A percentile compares a stretch with the other conserved stretches of the same genome.
phyloP scores from a whole-genome alignment of 2,113 vertebrate genomes.

The Serranochromis macrocephalus region DNA sequence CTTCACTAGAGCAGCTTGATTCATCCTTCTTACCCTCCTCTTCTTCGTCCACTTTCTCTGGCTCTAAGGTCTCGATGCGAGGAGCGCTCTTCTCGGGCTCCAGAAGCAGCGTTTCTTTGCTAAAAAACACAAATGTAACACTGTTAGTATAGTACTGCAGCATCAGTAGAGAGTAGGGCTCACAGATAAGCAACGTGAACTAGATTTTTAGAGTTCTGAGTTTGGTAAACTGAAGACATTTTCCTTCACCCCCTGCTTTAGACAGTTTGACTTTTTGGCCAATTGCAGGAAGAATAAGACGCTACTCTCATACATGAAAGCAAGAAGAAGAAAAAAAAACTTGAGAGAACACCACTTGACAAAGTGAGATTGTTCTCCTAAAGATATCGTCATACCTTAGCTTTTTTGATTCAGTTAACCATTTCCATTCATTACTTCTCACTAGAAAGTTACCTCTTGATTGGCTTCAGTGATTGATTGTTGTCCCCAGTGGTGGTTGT shows the following conservation, averaged over 20 bases:
- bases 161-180: not conserved
- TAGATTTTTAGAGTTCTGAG: not conserved
- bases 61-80: constrained; percentile 88
- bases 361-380: not conserved
- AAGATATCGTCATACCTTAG: not conserved
- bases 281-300: not conserved
- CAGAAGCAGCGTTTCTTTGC: constrained; percentile 91
- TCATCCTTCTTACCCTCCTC: constrained; percentile 97
- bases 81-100: constrained; percentile 87
- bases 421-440: not conserved
- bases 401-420: not conserved
- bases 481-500: constrained; percentile 90
- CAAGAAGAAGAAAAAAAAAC: rapidly evolving
- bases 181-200: no score
- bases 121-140: constrained; percentile 27
- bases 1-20: constrained; percentile 97
- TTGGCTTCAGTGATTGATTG: constrained; percentile 88
- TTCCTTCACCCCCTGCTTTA: not conserved
- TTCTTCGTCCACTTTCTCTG: constrained; percentile 90
- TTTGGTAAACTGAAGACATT: not conserved
- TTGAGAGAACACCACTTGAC: not conserved
- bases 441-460: constrained; percentile 79
- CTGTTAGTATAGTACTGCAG: not conserved
- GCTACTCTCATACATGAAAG: not conserved
- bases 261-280: not conserved